A percentile compares a stretch with the other conserved stretches of the same genome.
phyloP scores from a whole-genome alignment of 2,888 invertebrate genomes.

The Antheraea assamensis region DNA sequence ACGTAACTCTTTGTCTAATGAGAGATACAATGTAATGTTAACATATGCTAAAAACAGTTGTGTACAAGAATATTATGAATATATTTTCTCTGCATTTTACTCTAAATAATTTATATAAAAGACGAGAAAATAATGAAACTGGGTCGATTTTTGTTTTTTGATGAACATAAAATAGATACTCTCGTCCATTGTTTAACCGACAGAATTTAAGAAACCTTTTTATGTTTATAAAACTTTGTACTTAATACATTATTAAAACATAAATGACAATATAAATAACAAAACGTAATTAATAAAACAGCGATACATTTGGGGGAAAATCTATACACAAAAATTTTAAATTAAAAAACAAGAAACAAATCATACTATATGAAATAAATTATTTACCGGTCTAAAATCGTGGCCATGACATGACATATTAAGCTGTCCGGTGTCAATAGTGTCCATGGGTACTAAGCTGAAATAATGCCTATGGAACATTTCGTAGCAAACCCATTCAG shows the following conservation, averaged over 20 bases:
- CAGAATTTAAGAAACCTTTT: too few species aligned
- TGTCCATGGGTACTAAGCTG: slow-evolving; percentile 42
- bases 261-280: too few species aligned
- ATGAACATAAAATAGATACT: too few species aligned
- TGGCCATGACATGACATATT: not conserved
- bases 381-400: not conserved
- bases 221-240: too few species aligned
- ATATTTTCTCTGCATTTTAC: too few species aligned
- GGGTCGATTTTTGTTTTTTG: too few species aligned
- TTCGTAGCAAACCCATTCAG: slow-evolving; percentile 48
- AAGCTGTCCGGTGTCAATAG: slow-evolving; percentile 37
- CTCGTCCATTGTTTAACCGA: too few species aligned
- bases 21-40: not conserved
- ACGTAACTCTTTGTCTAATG: not conserved
- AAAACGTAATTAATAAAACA: too few species aligned
- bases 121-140: too few species aligned
- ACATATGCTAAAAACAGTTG: too few species aligned
- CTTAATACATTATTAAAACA: too few species aligned
- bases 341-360: not conserved
- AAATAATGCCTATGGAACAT: slow-evolving; percentile 45
- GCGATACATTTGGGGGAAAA: not conserved
- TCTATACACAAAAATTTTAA: not conserved
- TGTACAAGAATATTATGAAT: too few species aligned
- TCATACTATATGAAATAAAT: not conserved
- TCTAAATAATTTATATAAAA: not conserved